These are phyloP conservation scores for Scaptodrosophila latifasciaeformis DNA, from an alignment of 2,888 invertebrate species.

Conservation along the genomic window DNA sequence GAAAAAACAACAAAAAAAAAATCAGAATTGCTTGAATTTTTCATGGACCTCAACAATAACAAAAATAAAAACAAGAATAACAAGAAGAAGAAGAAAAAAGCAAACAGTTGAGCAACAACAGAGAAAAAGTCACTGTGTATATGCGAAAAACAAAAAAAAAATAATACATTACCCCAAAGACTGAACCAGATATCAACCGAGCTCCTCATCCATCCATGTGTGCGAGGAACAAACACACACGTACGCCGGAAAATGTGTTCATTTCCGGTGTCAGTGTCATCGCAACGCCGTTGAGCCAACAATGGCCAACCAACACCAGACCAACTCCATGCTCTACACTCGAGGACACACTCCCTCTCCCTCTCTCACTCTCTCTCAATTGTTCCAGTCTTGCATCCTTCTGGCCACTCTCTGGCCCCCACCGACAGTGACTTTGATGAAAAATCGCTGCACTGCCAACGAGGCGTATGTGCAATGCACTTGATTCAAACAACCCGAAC, in stretches of 20 bases:
- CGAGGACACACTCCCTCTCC: neutral
- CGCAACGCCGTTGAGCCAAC: constrained; percentile 39
- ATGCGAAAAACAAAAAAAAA: too few relatives aligned
- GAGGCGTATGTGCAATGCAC: constrained; percentile 2
- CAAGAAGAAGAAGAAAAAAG: constrained; percentile 13
- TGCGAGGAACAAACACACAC: constrained; percentile 23
- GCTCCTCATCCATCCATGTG: too few relatives aligned
- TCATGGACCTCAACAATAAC: too few relatives aligned
- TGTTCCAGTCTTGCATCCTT: neutral
- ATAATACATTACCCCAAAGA: constrained; percentile 51
- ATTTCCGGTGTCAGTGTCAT: constrained; percentile 71
- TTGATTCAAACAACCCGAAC: too few relatives aligned
- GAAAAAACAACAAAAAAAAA: too few relatives aligned
- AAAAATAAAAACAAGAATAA: too few relatives aligned
- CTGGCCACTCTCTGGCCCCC: neutral
- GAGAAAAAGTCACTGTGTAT: constrained; percentile 16
- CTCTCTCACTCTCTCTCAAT: too few relatives aligned
- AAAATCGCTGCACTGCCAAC: constrained; percentile 27
- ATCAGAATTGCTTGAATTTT: too few relatives aligned
- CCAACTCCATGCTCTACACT: too few relatives aligned
- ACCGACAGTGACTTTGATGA: constrained; percentile 36
- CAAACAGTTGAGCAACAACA: constrained; percentile 24
- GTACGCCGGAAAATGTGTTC: constrained; percentile 68
- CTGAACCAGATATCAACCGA: constrained; percentile 17
- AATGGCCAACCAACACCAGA: constrained; percentile 24